These are phyloP conservation scores for Cyanistes caeruleus DNA, from an alignment of 2,113 vertebrate genomes.

Conservation along the genomic window DNA sequence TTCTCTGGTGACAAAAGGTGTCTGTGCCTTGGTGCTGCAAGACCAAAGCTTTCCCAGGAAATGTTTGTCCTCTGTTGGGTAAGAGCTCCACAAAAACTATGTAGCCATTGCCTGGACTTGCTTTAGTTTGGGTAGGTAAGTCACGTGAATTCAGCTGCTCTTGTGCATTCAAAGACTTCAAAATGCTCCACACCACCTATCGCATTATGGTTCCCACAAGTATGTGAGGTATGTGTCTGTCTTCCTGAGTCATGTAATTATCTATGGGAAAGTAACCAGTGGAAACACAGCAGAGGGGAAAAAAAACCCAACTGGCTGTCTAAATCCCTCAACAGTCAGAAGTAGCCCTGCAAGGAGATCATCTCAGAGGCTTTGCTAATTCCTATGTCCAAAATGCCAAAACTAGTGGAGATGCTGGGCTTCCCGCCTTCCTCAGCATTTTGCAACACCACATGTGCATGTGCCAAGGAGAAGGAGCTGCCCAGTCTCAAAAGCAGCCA, in stretches of 20 bases:
- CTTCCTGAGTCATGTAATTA: constrained; percentile 61
- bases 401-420: neutral
- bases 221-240: constrained; percentile 1
- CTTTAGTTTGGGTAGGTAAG: constrained; percentile 70
- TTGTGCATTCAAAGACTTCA: constrained; percentile 62
- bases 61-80: constrained; percentile 19
- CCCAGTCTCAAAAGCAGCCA: neutral
- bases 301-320: neutral
- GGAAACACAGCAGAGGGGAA: neutral
- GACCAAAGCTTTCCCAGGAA: constrained; percentile 38
- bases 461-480: neutral
- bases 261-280: neutral
- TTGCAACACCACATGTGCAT: accelerated
- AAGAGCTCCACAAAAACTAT: constrained; percentile 73
- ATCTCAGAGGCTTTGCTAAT: neutral
- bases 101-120: constrained; percentile 80
- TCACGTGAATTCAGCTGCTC: constrained; percentile 68
- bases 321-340: neutral
- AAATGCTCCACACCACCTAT: constrained; percentile 48
- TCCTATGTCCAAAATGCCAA: neutral
- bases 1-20: neutral
- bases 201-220: neutral
- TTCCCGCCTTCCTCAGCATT: neutral
- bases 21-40: neutral
- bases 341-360: neutral